phyloP scores from a whole-genome alignment of 2,113 vertebrate species.

The Hyperoodon ampullatus region DNA sequence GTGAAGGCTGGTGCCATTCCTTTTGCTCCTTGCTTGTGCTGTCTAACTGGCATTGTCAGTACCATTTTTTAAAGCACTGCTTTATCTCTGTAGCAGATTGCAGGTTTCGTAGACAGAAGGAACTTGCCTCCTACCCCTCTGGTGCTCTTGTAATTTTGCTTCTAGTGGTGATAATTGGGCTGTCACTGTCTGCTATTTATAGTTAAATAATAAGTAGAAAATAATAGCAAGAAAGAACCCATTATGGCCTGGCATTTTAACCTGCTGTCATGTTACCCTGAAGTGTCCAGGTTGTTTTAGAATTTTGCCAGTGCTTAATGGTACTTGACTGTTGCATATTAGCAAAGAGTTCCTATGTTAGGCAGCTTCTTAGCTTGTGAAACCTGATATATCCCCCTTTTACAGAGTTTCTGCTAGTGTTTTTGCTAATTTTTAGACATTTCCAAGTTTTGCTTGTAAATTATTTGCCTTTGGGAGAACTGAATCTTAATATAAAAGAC shows the following conservation, averaged over 20 bases:
- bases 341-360: not conserved
- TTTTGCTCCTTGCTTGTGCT: not conserved
- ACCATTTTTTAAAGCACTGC: not conserved
- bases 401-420: not conserved
- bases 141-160: not conserved
- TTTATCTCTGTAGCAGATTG: not conserved
- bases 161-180: not conserved
- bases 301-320: not conserved
- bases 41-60: not conserved
- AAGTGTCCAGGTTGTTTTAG: not conserved
- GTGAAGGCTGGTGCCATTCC: not conserved
- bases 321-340: not conserved
- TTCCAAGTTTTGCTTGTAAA: not conserved
- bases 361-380: not conserved
- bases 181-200: not conserved
- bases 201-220: conserved; percentile 11
- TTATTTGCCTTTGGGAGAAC: conserved; percentile 5
- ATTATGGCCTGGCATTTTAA: not conserved
- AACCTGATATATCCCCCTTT: not conserved
- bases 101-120: not conserved
- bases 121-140: not conserved
- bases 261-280: not conserved
- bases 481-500: not conserved
- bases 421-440: conserved; percentile 9
- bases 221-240: not conserved